Conservation (phyloP, 2,797 vertebrate species). For the Muscicapa striata region DNA sequence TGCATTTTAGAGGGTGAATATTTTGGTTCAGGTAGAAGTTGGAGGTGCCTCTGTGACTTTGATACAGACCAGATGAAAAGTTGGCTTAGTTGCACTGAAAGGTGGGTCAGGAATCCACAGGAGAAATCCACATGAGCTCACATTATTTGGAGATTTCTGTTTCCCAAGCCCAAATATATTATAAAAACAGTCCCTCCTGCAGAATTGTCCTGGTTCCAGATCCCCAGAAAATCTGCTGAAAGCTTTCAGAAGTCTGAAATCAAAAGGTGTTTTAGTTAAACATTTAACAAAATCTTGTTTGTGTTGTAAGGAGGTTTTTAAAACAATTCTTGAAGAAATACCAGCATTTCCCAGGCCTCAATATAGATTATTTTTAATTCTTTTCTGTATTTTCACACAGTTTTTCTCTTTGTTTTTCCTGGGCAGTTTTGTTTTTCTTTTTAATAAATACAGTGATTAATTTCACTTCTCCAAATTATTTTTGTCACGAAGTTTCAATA, state of each 20-base stretch:
- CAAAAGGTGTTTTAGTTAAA: slow-evolving; percentile 2
- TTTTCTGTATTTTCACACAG: background rate
- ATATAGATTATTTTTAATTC: background rate
- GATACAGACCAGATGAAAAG: slow-evolving; percentile 41
- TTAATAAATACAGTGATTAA: background rate
- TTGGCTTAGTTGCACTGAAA: background rate
- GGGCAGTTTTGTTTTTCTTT: background rate
- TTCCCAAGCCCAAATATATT: background rate
- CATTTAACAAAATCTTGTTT: background rate
- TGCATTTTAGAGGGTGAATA: background rate
- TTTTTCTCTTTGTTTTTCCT: background rate
- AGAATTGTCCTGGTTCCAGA: slow-evolving; percentile 42
- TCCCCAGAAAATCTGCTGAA: slow-evolving; percentile 10
- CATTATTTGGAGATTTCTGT: background rate
- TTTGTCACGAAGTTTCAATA: background rate
- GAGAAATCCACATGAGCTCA: slow-evolving; percentile 24
- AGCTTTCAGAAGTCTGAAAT: background rate
- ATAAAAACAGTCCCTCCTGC: slow-evolving; percentile 22
- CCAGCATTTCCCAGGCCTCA: background rate
- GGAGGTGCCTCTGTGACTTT: slow-evolving; percentile 9
- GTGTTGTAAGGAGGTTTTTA: background rate
- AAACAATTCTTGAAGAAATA: background rate
- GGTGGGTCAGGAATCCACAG: slow-evolving; percentile 29
- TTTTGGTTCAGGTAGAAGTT: background rate
- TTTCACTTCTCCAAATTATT: background rate